A percentile compares a stretch with the other conserved stretches of the same genome.
Conservation (phyloP, 1,140 invertebrate genomes). For the Archegozetes longisetosus region DNA sequence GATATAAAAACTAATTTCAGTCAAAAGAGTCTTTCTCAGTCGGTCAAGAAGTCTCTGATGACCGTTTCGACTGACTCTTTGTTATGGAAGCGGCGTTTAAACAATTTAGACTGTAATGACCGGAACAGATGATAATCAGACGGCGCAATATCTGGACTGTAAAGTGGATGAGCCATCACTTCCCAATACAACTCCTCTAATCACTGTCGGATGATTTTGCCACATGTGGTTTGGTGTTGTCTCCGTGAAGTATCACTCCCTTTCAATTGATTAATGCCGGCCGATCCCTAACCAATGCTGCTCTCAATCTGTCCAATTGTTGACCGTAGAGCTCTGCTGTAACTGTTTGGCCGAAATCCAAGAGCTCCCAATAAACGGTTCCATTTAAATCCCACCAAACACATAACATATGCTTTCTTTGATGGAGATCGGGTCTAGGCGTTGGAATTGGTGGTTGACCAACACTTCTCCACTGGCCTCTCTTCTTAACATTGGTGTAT, state of each 20-base stretch:
- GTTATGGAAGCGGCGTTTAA: no score
- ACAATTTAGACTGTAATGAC: no score
- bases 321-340: conserved; percentile 12
- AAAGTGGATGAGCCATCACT: conserved; percentile 32
- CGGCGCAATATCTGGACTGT: conserved; percentile 31
- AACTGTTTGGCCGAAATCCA: conserved; percentile 11
- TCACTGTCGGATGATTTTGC: conserved; percentile 20
- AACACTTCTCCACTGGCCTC: conserved; percentile 8
- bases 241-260: conserved; percentile 15
- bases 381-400: conserved; percentile 16
- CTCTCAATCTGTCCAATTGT: conserved; percentile 9
- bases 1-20: no score
- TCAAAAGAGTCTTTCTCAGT: no score
- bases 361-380: conserved; percentile 6
- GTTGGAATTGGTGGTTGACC: background rate
- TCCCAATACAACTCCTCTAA: conserved; percentile 30
- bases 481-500: conserved; percentile 12
- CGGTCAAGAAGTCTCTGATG: no score
- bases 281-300: background rate
- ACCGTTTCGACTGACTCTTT: no score
- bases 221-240: conserved; percentile 22
- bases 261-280: conserved; percentile 1
- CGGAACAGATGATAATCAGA: conserved; percentile 31
- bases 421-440: no score
- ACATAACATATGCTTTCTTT: conserved; percentile 15